Conservation (phyloP, 1,140 invertebrate species). For the Matsumurasca onukii region DNA sequence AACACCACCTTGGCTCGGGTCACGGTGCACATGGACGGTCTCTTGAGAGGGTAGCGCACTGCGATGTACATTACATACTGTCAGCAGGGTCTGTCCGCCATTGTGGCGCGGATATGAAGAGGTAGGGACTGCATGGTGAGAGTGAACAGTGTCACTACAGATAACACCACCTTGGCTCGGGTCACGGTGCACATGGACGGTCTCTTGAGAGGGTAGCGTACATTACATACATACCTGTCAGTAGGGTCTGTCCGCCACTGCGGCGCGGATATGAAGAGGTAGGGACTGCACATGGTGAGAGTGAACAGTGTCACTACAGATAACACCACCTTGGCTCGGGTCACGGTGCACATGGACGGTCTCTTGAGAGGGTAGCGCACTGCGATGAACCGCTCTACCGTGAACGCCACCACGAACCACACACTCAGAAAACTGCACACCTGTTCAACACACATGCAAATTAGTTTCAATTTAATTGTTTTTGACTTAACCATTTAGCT, state of each 20-base stretch:
- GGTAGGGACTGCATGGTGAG: constrained; percentile 61
- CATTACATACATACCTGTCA: too few species aligned
- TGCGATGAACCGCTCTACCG: constrained; percentile 81
- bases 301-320: constrained; percentile 54
- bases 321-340: constrained; percentile 67
- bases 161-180: constrained; percentile 66
- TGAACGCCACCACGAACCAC: constrained; percentile 85
- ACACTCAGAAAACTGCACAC: constrained; percentile 73
- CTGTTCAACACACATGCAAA: too few species aligned
- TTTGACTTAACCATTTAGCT: too few species aligned
- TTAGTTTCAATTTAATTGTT: too few species aligned
- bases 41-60: constrained; percentile 63
- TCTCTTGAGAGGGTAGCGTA: constrained; percentile 64
- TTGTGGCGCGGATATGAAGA: constrained; percentile 54
- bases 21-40: constrained; percentile 78
- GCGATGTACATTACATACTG: neutral
- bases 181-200: constrained; percentile 76
- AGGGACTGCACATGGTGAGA: constrained; percentile 60
- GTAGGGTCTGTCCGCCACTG: constrained; percentile 34
- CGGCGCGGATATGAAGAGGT: constrained; percentile 56
- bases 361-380: constrained; percentile 73
- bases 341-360: constrained; percentile 75
- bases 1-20: constrained; percentile 67
- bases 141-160: constrained; percentile 53
- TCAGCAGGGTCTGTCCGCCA: constrained; percentile 30